Percentiles rank a stretch among this genome's conserved stretches.
Evolutionary conservation across 2,113 vertebrate genomes (phyloP).

Genomic region (Tichodroma muraria): DNA sequence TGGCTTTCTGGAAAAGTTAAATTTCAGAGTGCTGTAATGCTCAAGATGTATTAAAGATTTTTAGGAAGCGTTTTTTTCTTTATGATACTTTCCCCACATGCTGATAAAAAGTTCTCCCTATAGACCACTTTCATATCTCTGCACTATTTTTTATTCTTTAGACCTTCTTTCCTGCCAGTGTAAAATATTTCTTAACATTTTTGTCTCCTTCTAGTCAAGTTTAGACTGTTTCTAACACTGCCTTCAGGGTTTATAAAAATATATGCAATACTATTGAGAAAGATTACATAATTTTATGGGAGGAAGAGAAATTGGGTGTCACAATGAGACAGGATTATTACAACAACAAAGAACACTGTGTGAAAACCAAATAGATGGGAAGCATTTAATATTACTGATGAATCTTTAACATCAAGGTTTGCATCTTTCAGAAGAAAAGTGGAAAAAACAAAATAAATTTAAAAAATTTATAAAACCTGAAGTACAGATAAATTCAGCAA

Average conservation of each 20-base stretch:
- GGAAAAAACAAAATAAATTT: background rate
- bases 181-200: background rate
- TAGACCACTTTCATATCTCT: background rate
- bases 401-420: background rate
- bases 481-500: background rate
- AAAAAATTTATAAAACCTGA: background rate
- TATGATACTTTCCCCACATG: background rate
- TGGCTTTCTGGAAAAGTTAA: background rate
- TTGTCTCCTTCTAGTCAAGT: background rate
- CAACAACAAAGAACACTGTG: background rate
- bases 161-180: background rate
- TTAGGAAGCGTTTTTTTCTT: background rate
- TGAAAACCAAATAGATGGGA: background rate
- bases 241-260: conserved; percentile 4
- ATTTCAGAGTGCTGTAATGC: background rate
- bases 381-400: background rate
- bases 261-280: background rate
- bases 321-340: background rate
- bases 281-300: background rate
- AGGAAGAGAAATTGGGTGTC: background rate
- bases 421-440: background rate
- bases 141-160: background rate
- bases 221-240: background rate
- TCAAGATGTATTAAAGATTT: background rate
- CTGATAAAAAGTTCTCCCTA: background rate